Percentiles rank a stretch among this genome's conserved stretches.
These are phyloP conservation scores for Lottia scabra DNA, from an alignment of 2,888 invertebrate species.

Conservation along the genomic window DNA sequence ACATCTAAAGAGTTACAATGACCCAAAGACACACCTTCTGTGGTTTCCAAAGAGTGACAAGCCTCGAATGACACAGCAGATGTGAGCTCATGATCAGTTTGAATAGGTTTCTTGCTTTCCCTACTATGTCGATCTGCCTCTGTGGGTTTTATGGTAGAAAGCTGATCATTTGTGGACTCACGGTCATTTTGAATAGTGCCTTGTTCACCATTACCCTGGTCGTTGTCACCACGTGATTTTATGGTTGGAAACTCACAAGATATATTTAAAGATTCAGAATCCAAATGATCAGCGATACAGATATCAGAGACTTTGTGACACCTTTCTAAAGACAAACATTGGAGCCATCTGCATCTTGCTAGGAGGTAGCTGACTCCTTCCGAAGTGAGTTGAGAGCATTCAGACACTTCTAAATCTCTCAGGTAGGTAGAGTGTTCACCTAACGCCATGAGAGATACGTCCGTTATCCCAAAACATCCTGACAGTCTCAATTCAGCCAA, in stretches of 20 bases:
- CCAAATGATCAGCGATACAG: conserved; percentile 20
- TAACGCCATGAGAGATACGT: conserved; percentile 33
- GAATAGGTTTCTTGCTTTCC: neutral
- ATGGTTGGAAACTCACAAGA: neutral
- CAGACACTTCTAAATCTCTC: conserved; percentile 32
- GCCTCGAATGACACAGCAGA: neutral
- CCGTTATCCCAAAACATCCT: conserved; percentile 41
- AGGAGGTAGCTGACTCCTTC: conserved; percentile 33
- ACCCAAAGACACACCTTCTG: neutral
- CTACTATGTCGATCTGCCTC: neutral
- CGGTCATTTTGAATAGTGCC: too few relatives aligned
- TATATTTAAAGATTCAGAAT: neutral
- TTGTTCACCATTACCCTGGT: too few relatives aligned
- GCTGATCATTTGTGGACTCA: neutral
- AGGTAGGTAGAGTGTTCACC: conserved; percentile 35
- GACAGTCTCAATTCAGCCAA: conserved; percentile 33
- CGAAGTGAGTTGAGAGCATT: conserved; percentile 41
- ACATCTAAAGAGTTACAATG: neutral
- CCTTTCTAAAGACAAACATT: conserved; percentile 33
- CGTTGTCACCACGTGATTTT: neutral
- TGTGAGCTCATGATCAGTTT: neutral
- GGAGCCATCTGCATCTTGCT: conserved; percentile 26
- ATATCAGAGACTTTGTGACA: conserved; percentile 38
- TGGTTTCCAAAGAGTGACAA: too few relatives aligned
- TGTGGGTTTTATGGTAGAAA: neutral